Conservation (phyloP, 1,140 invertebrate genomes). For the Acyrthosiphon pisum region DNA sequence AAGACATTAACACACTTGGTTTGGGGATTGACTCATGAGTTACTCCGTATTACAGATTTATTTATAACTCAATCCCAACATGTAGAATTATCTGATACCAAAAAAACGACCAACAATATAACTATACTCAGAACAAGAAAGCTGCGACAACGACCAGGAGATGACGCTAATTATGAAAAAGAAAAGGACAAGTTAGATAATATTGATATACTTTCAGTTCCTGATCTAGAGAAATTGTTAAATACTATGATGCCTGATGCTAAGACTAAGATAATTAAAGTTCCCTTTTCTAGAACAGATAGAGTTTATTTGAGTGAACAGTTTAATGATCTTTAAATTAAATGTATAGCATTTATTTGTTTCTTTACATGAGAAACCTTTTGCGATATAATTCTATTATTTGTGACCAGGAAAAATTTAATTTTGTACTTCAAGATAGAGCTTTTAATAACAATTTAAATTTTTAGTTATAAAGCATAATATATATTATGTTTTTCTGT, state of each 20-base stretch:
- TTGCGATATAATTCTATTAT: background rate
- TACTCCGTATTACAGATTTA: conserved; percentile 78
- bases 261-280: conserved; percentile 79
- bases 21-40: conserved; percentile 82
- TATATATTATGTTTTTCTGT: conserved; percentile 15
- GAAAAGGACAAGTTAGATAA: conserved; percentile 60
- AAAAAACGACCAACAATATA: conserved; percentile 73
- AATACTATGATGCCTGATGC: conserved; percentile 70
- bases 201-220: conserved; percentile 80
- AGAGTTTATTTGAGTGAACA: conserved; percentile 67
- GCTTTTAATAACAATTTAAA: background rate
- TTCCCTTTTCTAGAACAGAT: conserved; percentile 81
- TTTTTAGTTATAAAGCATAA: background rate
- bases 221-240: conserved; percentile 76
- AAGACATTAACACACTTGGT: conserved; percentile 75
- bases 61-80: conserved; percentile 81
- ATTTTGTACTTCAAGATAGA: background rate
- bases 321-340: conserved; percentile 63
- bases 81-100: conserved; percentile 61
- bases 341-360: background rate
- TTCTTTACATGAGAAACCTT: background rate
- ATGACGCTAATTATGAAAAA: conserved; percentile 61
- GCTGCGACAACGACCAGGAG: conserved; percentile 35
- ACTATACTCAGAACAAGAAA: conserved; percentile 77
- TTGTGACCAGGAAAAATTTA: background rate